phyloP scores from a whole-genome alignment of 2,888 invertebrate genomes.

The Brachyptera risi region DNA sequence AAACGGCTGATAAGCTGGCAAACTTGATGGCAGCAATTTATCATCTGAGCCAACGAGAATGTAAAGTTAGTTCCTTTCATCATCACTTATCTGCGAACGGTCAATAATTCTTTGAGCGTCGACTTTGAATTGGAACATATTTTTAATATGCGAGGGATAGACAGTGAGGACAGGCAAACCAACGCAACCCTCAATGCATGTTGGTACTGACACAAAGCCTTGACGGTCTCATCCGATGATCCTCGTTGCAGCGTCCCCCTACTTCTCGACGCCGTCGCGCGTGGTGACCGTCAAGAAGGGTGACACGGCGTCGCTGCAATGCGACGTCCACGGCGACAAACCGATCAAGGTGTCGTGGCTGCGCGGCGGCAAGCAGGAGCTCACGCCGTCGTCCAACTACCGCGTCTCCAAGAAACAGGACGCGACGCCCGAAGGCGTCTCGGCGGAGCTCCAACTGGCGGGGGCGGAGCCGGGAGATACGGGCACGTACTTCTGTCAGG shows the following conservation, averaged over 20 bases:
- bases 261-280: slow-evolving; percentile 64
- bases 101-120: too few species aligned
- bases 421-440: slow-evolving; percentile 63
- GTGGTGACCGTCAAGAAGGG: slow-evolving; percentile 68
- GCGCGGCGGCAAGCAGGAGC: slow-evolving; percentile 62
- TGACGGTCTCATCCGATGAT: too few species aligned
- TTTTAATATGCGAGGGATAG: too few species aligned
- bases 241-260: slow-evolving; percentile 60
- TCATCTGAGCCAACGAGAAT: too few species aligned
- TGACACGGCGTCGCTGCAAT: slow-evolving; percentile 66
- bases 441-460: slow-evolving; percentile 65
- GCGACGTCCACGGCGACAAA: slow-evolving; percentile 74
- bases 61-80: too few species aligned
- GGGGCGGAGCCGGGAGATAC: slow-evolving; percentile 66
- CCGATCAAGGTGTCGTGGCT: slow-evolving; percentile 75
- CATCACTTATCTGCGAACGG: too few species aligned
- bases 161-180: too few species aligned
- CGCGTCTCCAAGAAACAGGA: slow-evolving; percentile 60
- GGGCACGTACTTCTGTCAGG: slow-evolving; percentile 74
- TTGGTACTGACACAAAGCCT: too few species aligned
- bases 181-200: too few species aligned
- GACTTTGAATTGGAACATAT: too few species aligned
- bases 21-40: too few species aligned
- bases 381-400: slow-evolving; percentile 68
- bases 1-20: too few species aligned